phyloP scores from a whole-genome alignment of 2,888 invertebrate species.

The Halocaridina rubra region DNA sequence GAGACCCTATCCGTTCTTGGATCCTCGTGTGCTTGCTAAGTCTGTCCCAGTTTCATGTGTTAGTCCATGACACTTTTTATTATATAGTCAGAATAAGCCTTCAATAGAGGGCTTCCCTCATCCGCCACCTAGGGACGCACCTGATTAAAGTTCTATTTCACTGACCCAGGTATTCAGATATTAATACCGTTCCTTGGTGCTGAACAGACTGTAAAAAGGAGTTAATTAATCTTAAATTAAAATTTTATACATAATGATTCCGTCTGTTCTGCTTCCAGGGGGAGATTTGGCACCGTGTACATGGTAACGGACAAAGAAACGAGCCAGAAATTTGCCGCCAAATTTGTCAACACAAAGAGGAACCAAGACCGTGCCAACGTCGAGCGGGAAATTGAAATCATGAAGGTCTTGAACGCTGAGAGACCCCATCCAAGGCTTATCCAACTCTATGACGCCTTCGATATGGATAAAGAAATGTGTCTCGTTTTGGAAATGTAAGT shows the following conservation, averaged over 20 bases:
- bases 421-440: slow-evolving; percentile 87
- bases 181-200: background rate
- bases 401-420: slow-evolving; percentile 82
- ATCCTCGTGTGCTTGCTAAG: too few species aligned
- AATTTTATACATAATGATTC: background rate
- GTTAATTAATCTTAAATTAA: background rate
- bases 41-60: too few species aligned
- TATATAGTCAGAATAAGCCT: too few species aligned
- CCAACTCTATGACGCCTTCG: slow-evolving; percentile 97
- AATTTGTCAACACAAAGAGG: slow-evolving; percentile 87
- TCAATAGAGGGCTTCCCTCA: too few species aligned
- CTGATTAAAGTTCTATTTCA: too few species aligned
- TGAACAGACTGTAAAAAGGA: background rate
- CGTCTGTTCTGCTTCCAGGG: slow-evolving; percentile 74
- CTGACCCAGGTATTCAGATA: background rate
- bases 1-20: too few species aligned
- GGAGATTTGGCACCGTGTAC: slow-evolving; percentile 97
- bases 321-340: slow-evolving; percentile 87
- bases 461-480: slow-evolving; percentile 93
- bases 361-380: slow-evolving; percentile 91
- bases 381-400: slow-evolving; percentile 95
- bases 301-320: slow-evolving; percentile 87
- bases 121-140: too few species aligned
- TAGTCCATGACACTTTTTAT: too few species aligned
- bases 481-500: slow-evolving; percentile 98